Conservation (phyloP, 2,113 vertebrate genomes). For the Okapia johnstoni region DNA sequence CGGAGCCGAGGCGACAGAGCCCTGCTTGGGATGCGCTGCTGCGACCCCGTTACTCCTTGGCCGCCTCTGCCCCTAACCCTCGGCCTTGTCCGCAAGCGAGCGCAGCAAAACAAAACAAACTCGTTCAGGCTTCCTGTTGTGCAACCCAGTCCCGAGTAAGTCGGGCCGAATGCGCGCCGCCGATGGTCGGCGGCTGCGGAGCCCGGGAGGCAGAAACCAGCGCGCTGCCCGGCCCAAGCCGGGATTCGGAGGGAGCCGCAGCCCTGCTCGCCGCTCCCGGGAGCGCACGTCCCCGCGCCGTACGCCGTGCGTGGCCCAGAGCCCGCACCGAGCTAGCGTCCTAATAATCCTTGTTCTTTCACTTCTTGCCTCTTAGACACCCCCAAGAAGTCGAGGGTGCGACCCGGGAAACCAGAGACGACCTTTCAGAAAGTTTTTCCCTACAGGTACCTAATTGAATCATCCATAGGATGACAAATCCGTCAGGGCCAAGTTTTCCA, state of each 20-base stretch:
- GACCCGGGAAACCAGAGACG: not conserved
- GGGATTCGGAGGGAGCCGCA: rapidly evolving
- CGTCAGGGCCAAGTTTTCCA: slow-evolving; percentile 56
- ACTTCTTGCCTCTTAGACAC: not conserved
- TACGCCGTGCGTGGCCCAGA: not conserved
- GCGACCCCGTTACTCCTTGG: not conserved
- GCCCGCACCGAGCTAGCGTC: rapidly evolving
- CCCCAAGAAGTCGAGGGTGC: not conserved
- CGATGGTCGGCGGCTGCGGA: not conserved
- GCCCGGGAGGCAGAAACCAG: not conserved
- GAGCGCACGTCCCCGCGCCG: not conserved
- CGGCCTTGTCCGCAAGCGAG: not conserved
- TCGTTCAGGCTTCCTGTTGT: slow-evolving; percentile 74
- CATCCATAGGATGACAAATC: slow-evolving; percentile 70
- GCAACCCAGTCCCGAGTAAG: slow-evolving; percentile 59
- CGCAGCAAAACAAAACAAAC: slow-evolving; percentile 72
- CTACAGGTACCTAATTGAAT: slow-evolving; percentile 61
- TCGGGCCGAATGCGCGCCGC: slow-evolving; percentile 19
- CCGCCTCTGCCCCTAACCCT: slow-evolving; percentile 18
- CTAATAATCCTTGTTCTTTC: not conserved
- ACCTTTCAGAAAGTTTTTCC: slow-evolving; percentile 38
- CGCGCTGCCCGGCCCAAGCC: not conserved
- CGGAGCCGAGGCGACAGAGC: not conserved
- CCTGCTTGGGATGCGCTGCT: not conserved
- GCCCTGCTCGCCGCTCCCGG: not conserved